phyloP scores from a whole-genome alignment of 30 jellyfish, hydroid and myxozoan species.

The Phacellophora camtschatica region DNA sequence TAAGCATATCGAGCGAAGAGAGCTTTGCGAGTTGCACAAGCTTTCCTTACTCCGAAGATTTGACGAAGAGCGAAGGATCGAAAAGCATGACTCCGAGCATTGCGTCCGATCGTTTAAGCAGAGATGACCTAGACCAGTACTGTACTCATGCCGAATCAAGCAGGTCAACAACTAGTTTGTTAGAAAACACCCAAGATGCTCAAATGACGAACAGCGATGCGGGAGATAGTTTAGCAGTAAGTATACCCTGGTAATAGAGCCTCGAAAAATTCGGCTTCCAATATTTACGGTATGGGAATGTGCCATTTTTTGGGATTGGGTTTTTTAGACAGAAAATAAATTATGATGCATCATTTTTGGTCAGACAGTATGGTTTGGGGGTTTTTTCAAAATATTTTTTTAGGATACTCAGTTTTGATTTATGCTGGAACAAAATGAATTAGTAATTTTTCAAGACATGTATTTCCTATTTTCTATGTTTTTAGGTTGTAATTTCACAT shows the following conservation, averaged over 20 bases:
- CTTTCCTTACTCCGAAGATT: conserved; percentile 40
- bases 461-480: too few relatives aligned
- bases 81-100: conserved; percentile 61
- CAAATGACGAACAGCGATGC: not conserved
- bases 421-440: too few relatives aligned
- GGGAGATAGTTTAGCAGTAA: conserved; percentile 10
- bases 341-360: too few relatives aligned
- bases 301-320: too few relatives aligned
- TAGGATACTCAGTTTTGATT: too few relatives aligned
- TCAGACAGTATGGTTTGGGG: too few relatives aligned
- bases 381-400: too few relatives aligned
- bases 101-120: conserved; percentile 54
- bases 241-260: not conserved
- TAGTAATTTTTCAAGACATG: too few relatives aligned
- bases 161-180: conserved; percentile 33
- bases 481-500: too few relatives aligned
- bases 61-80: conserved; percentile 42
- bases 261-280: not conserved
- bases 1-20: conserved; percentile 73
- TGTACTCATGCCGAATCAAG: conserved; percentile 19
- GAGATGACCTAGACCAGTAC: conserved; percentile 59
- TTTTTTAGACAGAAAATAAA: too few relatives aligned
- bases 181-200: conserved; percentile 9
- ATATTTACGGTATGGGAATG: too few relatives aligned
- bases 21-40: conserved; percentile 76